These are phyloP conservation scores for Daboia siamensis DNA, from an alignment of 2,113 vertebrate genomes.

Conservation along the genomic window DNA sequence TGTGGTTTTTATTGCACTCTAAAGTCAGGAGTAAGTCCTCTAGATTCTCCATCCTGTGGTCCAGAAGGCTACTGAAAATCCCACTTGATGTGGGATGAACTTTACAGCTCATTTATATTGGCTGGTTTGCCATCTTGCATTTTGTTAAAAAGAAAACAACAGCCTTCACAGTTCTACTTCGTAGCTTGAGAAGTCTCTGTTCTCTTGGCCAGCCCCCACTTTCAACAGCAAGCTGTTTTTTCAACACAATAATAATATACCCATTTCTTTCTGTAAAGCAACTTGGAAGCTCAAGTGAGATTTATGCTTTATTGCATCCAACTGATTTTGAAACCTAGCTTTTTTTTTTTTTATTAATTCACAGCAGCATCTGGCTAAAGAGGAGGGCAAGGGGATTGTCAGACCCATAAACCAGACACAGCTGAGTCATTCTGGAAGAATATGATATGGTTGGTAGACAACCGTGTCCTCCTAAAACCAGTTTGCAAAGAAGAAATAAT, in stretches of 20 bases:
- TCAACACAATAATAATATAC: too few relatives aligned
- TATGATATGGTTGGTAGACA: conserved; percentile 19
- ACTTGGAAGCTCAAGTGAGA: not conserved
- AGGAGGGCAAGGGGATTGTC: not conserved
- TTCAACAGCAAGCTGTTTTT: not conserved
- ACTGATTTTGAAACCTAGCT: accelerated
- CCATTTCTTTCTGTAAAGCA: not conserved
- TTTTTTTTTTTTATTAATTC: conserved; percentile 9
- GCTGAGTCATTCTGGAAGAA: not conserved
- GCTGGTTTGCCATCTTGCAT: not conserved
- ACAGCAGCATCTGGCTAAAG: conserved; percentile 4
- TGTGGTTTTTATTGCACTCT: not conserved
- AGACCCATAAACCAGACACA: not conserved
- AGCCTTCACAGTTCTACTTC: too few relatives aligned
- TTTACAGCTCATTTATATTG: not conserved
- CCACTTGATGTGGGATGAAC: not conserved
- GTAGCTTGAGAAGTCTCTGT: not conserved
- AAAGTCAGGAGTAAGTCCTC: not conserved
- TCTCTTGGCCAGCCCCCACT: too few relatives aligned
- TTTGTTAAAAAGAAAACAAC: not conserved
- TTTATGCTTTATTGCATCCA: not conserved
- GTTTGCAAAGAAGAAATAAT: not conserved
- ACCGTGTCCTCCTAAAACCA: conserved; percentile 6
- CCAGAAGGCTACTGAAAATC: not conserved
- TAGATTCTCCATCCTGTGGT: not conserved